A percentile compares a stretch with the other conserved stretches of the same genome.
phyloP scores from a whole-genome alignment of 2,888 invertebrate genomes.

The Drosophila neoperkinsi region DNA sequence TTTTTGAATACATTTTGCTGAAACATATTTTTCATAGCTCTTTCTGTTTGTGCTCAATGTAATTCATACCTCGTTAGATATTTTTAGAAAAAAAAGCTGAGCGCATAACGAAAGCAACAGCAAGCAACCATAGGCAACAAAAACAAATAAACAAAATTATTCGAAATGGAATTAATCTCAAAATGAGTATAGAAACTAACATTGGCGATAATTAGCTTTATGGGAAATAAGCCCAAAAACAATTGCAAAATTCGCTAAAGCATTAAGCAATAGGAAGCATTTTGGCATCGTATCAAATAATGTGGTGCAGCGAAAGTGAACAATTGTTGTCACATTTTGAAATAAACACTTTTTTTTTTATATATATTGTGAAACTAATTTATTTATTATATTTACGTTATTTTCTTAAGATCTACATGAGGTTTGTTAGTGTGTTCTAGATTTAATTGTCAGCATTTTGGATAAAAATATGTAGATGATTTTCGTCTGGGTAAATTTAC shows the following conservation, averaged over 20 bases:
- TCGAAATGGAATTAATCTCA: conserved; percentile 74
- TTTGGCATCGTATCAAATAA: conserved; percentile 59
- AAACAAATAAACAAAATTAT: conserved; percentile 78
- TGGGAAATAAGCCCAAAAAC: conserved; percentile 25
- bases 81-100: conserved; percentile 64
- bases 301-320: conserved; percentile 70
- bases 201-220: conserved; percentile 66
- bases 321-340: conserved; percentile 59
- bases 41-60: conserved; percentile 62
- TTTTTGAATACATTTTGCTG: conserved; percentile 51
- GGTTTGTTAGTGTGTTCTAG: conserved; percentile 22
- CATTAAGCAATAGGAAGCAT: conserved; percentile 7
- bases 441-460: conserved; percentile 45
- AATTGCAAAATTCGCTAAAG: conserved; percentile 22
- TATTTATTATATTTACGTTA: conserved; percentile 37
- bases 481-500: conserved; percentile 30
- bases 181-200: conserved; percentile 41
- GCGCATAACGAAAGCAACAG: conserved; percentile 42
- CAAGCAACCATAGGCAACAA: conserved; percentile 32
- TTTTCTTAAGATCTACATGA: conserved; percentile 44
- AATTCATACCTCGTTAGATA: conserved; percentile 72
- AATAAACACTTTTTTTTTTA: conserved; percentile 13
- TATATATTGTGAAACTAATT: conserved; percentile 37
- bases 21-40: conserved; percentile 62
- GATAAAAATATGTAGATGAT: conserved; percentile 1